Base-by-base conservation (phyloP, 2,113 vertebrate genomes). In the Dromas ardeola region DNA sequence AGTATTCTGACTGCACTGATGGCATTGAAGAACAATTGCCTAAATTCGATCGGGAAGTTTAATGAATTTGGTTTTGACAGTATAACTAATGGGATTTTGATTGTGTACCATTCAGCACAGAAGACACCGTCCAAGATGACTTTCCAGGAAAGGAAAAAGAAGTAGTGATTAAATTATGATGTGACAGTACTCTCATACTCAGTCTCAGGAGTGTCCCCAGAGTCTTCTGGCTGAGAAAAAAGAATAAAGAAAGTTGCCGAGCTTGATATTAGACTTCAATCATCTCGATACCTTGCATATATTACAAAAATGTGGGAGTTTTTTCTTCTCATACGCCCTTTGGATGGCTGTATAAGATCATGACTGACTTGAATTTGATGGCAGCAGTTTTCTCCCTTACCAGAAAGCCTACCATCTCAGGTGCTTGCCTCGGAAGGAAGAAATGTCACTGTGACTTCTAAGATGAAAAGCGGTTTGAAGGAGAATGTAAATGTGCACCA, bases 21-120 rank as follows among this genome's bases (percentile, higher is more conserved):
- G 66, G 88, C 78, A 77, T 18, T 79, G 81, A 94, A 80, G 84
- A 91, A 88, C 40, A 93, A 88, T 85, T 79, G n/a, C 45, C 49
- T 87, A 61, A 36, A 70, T 85, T 87, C 3, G 1, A 20, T 23
- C 72, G 29, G 71, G 66, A 95, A 87, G 40, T 87, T 67, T 40
- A 93, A 93, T 72, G 66, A 91, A 85, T 82, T 82, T 67, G 18
- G 22, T 87, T 91, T 89, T 97, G 81, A 93, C 84, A 90, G 36
- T 80, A 43, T 45, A 79, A 93, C 52, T 94, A 96, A 90, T 77
- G 58, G 49, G 30, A 65, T 79, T 97, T 95, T 93, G 62, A 96
- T n/a, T 87, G 81, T 82, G 66, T 78, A 65, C 20, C 30, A 17
- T 94, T 93, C 73, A 94, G 21, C 34, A 38, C 6, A 65, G 69